These are phyloP conservation scores for Macrotrachela quadricornifera DNA, from an alignment of 1,140 invertebrate genomes.

Conservation along the genomic window DNA sequence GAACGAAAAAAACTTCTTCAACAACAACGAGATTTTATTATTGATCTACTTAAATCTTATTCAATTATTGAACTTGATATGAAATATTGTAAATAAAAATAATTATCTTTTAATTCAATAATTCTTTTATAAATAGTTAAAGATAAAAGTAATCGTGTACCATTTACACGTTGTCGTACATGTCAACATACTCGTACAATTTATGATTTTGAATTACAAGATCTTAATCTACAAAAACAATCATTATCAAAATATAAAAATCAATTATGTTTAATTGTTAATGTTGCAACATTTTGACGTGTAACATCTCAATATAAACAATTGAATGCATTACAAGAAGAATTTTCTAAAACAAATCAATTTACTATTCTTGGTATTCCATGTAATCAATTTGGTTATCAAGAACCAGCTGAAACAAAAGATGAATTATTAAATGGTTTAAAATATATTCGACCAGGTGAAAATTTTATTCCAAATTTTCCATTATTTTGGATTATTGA, in stretches of 20 bases:
- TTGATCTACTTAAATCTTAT: too few species aligned
- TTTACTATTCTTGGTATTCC: conserved; percentile 36
- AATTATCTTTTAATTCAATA: too few species aligned
- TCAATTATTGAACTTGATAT: too few species aligned
- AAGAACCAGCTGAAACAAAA: conserved; percentile 34
- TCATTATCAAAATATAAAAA: conserved; percentile 16
- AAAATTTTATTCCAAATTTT: conserved; percentile 35
- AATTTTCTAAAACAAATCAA: conserved; percentile 12
- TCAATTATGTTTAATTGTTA: conserved; percentile 31
- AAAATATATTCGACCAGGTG: conserved; percentile 38
- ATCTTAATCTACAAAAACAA: too few species aligned
- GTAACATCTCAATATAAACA: conserved; percentile 24
- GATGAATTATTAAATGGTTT: conserved; percentile 35
- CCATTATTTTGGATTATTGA: conserved; percentile 35
- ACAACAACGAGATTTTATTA: too few species aligned
- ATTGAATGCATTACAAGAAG: conserved; percentile 24
- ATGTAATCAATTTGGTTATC: conserved; percentile 35
- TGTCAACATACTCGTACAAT: too few species aligned
- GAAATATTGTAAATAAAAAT: too few species aligned
- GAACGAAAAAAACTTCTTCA: too few species aligned
- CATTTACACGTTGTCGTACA: too few species aligned
- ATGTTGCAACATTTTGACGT: conserved; percentile 36
- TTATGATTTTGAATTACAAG: too few species aligned
- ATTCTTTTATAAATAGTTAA: too few species aligned
- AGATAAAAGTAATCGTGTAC: too few species aligned